Base-by-base conservation (phyloP, 2,113 vertebrate genomes). In the Hoplias malabaricus region DNA sequence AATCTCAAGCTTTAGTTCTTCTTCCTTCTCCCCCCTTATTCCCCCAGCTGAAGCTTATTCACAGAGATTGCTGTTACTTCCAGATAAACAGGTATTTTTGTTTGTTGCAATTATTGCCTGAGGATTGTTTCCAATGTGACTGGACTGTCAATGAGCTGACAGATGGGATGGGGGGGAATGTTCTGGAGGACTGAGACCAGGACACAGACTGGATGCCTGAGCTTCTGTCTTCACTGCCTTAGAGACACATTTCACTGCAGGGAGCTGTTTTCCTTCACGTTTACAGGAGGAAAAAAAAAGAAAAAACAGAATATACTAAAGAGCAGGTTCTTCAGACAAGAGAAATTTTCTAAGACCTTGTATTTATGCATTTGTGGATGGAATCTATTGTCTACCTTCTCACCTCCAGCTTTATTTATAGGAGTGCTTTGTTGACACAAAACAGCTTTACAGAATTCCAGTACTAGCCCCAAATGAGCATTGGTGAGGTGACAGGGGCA, bases 51-150 rank as follows among this genome's bases (percentile, higher is more conserved):
- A 80, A 75, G 27, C 82, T 83, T 70, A 87, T 90, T 91, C 88
- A 88, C 77, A 76, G 82, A 84, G 80, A 89, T 85, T 87, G 86
- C 90, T 91, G 90, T 89, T 90, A 83, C 83, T n/a, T 84, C 81
- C 87, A 91, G 90, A 91, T 92, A 90, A 91, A 90, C 88, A 86
- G 80, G 72, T 78, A 82, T 87, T 82, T 86, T 89, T 91, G 86
- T 90, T 90, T 91, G 88, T 89, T 87, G 87, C 88, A 90, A 90
- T 92, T 90, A 92, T 92, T 92, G 89, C 91, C 91, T 85, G 87
- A 89, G 88, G 90, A 92, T 90, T 90, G 87, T 91, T 88, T 86
- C 36, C 46, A 83, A 81, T 91, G 90, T 89, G 91, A 88, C 84
- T 83, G 1, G 90, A 91, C 88, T 92, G 87, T 88, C 86, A 89